Evolutionary conservation across 2,113 vertebrate genomes (phyloP).

Genomic region (Paralichthys olivaceus): DNA sequence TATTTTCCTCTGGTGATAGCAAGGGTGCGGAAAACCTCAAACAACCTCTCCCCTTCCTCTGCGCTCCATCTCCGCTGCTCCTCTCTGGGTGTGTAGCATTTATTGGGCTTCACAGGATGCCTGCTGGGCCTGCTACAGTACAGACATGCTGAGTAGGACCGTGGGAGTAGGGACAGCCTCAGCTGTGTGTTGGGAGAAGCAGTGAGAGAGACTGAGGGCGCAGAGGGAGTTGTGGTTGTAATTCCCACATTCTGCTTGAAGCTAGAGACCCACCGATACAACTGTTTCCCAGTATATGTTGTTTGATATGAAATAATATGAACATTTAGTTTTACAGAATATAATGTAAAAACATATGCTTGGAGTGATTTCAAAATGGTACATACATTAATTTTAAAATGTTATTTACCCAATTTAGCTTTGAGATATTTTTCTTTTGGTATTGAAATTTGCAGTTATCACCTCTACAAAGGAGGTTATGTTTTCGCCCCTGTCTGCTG

Average conservation of each 20-base stretch:
- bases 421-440: no score
- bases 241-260: constrained; percentile 63
- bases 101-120: not conserved
- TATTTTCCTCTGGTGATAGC: constrained; percentile 36
- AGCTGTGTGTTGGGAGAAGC: constrained; percentile 42
- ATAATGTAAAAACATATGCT: not conserved
- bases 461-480: no score
- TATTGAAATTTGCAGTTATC: no score
- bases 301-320: not conserved
- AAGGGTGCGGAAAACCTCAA: constrained; percentile 40
- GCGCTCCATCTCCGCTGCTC: constrained; percentile 26
- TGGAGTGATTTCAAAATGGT: not conserved
- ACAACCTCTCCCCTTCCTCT: constrained; percentile 33
- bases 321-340: not conserved
- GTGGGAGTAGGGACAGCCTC: constrained; percentile 32
- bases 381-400: no score
- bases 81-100: constrained; percentile 45
- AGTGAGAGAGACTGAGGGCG: constrained; percentile 12
- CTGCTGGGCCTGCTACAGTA: constrained; percentile 19
- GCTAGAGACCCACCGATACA: not conserved
- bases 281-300: not conserved
- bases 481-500: no score
- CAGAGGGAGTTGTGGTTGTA: constrained; percentile 28
- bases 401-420: no score
- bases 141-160: constrained; percentile 43